Conservation (phyloP, 30 jellyfish, hydroid and myxozoan species). For the Haliclystus octoradiatus region DNA sequence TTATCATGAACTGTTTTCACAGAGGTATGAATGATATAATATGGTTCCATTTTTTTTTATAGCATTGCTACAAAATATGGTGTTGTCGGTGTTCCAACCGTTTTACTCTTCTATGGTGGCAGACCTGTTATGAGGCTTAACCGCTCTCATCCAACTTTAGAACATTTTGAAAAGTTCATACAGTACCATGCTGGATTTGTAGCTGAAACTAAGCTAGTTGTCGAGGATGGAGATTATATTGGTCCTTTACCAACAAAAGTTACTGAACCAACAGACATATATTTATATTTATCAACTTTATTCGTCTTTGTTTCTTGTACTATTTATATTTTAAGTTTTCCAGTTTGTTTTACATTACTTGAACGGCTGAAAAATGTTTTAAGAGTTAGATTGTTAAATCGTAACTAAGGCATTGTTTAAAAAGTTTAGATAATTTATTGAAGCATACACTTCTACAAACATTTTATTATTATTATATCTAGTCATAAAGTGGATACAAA, state of each 20-base stretch:
- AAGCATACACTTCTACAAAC: too few relatives aligned
- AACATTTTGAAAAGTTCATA: neutral
- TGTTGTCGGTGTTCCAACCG: neutral
- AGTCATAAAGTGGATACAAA: too few relatives aligned
- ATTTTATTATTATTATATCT: too few relatives aligned
- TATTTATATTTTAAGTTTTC: neutral
- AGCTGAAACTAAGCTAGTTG: neutral
- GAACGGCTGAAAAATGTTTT: too few relatives aligned
- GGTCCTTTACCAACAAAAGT: constrained; percentile 1
- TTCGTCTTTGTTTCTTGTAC: neutral
- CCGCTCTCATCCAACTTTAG: neutral
- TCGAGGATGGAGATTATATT: neutral
- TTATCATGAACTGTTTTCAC: too few relatives aligned
- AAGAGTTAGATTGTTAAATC: too few relatives aligned
- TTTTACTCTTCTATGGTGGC: neutral
- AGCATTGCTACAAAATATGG: neutral
- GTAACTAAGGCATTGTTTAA: too few relatives aligned
- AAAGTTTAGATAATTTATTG: too few relatives aligned
- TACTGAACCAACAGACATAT: neutral
- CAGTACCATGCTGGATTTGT: neutral
- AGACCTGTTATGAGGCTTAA: neutral
- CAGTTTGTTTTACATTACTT: neutral
- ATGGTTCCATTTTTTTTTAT: too few relatives aligned
- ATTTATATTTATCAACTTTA: neutral
- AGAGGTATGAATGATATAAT: too few relatives aligned